Evolutionary conservation across 1,140 invertebrate genomes (phyloP).

Genomic region (Rhizoglyphus robini): DNA sequence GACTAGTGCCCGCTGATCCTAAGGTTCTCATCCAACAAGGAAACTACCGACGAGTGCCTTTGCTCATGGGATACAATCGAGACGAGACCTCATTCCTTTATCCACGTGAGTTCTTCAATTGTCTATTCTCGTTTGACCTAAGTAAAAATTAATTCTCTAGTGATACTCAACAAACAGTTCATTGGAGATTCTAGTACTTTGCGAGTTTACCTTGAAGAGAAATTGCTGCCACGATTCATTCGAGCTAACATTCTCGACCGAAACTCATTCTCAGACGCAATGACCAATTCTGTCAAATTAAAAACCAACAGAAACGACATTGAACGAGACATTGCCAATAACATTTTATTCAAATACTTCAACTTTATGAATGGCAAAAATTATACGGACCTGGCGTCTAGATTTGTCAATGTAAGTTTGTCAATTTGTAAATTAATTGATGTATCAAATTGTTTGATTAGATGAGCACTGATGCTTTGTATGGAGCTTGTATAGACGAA

Average conservation of each 20-base stretch:
- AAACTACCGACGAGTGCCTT: conserved; percentile 41
- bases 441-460: neutral
- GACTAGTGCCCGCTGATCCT: conserved; percentile 34
- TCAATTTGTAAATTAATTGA: neutral
- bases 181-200: neutral
- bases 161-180: conserved; percentile 4
- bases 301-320: neutral
- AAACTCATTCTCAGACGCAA: neutral
- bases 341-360: conserved; percentile 25
- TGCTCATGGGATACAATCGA: conserved; percentile 44
- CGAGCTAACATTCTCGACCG: conserved; percentile 2
- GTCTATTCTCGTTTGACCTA: neutral
- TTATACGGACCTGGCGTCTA: conserved; percentile 20
- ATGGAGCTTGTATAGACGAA: conserved; percentile 25
- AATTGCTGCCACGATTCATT: conserved; percentile 19
- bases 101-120: conserved; percentile 26
- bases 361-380: conserved; percentile 24
- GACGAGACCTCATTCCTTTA: conserved; percentile 44
- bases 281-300: neutral
- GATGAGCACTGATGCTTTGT: conserved; percentile 27
- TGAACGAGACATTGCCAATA: conserved; percentile 18
- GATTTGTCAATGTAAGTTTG: conserved; percentile 27
- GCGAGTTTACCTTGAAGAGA: conserved; percentile 12
- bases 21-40: conserved; percentile 29
- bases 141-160: conserved; percentile 1